phyloP scores from a whole-genome alignment of 2,888 invertebrate species.

The Pachliopta kotzebuea region DNA sequence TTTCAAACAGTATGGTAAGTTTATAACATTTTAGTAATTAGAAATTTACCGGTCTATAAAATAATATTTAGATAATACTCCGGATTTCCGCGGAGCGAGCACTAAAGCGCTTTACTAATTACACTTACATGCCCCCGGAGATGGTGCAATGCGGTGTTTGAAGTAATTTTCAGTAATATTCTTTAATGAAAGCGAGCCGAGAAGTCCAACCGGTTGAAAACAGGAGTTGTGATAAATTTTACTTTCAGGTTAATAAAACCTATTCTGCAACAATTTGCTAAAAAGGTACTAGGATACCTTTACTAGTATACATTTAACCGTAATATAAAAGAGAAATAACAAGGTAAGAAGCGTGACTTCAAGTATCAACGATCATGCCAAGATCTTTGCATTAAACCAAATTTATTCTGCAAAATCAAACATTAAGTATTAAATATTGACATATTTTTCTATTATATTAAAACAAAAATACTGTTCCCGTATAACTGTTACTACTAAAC shows the following conservation, averaged over 20 bases:
- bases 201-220: slow-evolving; percentile 29
- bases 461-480: no score
- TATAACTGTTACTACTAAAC: no score
- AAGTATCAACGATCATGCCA: no score
- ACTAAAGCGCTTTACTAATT: slow-evolving; percentile 64
- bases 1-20: neutral
- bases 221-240: slow-evolving; percentile 12
- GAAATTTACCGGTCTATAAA: slow-evolving; percentile 39
- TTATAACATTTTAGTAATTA: slow-evolving; percentile 29
- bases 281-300: no score
- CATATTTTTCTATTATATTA: no score
- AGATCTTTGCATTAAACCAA: no score
- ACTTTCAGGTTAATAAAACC: neutral
- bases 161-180: slow-evolving; percentile 63
- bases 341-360: no score
- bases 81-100: slow-evolving; percentile 38
- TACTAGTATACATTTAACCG: no score
- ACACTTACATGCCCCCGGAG: slow-evolving; percentile 48
- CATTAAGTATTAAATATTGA: no score
- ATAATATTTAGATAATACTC: slow-evolving; percentile 42
- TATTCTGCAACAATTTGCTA: neutral
- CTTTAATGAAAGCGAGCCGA: slow-evolving; percentile 49
- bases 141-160: slow-evolving; percentile 65
- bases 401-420: no score
- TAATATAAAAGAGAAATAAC: no score